Percentiles rank a stretch among this genome's conserved stretches.
Conservation (phyloP, 92 coral and sea anemone genomes). For the Bergia sp. region DNA sequence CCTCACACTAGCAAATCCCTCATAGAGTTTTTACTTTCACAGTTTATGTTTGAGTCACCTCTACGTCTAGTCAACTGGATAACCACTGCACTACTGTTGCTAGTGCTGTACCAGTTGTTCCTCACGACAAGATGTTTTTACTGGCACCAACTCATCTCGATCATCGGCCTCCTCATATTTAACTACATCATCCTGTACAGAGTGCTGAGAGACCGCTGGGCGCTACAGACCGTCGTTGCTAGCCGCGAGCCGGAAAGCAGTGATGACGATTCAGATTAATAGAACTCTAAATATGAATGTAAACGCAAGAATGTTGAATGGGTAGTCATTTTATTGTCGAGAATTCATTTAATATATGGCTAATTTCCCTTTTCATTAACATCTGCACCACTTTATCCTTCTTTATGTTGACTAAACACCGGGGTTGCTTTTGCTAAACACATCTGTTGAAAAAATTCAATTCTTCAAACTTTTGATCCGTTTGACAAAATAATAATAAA, state of each 20-base stretch:
- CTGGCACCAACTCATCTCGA: slow-evolving; percentile 95
- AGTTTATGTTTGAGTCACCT: slow-evolving; percentile 98
- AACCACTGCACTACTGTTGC: slow-evolving; percentile 71
- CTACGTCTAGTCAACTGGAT: slow-evolving; percentile 94
- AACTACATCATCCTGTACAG: slow-evolving; percentile 92
- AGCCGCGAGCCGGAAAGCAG: slow-evolving; percentile 56
- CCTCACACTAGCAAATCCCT: neutral
- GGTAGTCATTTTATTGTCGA: slow-evolving; percentile 14
- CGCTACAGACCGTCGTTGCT: slow-evolving; percentile 79
- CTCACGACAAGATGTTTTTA: slow-evolving; percentile 78
- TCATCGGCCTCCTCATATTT: slow-evolving; percentile 83
- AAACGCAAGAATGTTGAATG: neutral
- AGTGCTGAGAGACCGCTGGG: slow-evolving; percentile 97
- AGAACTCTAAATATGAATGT: neutral
- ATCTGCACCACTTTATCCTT: too few relatives aligned
- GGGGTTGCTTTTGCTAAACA: too few relatives aligned
- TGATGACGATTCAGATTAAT: slow-evolving; percentile 15
- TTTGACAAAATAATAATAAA: too few relatives aligned
- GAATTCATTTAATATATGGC: neutral
- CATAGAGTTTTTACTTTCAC: neutral
- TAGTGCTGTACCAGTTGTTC: slow-evolving; percentile 89
- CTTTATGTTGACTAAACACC: too few relatives aligned
- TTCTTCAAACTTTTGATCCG: too few relatives aligned
- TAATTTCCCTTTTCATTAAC: too few relatives aligned
- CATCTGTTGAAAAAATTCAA: too few relatives aligned